A percentile compares a stretch with the other conserved stretches of the same genome.
phyloP scores from a whole-genome alignment of 2,113 vertebrate genomes.

The Corythornis cristatus region DNA sequence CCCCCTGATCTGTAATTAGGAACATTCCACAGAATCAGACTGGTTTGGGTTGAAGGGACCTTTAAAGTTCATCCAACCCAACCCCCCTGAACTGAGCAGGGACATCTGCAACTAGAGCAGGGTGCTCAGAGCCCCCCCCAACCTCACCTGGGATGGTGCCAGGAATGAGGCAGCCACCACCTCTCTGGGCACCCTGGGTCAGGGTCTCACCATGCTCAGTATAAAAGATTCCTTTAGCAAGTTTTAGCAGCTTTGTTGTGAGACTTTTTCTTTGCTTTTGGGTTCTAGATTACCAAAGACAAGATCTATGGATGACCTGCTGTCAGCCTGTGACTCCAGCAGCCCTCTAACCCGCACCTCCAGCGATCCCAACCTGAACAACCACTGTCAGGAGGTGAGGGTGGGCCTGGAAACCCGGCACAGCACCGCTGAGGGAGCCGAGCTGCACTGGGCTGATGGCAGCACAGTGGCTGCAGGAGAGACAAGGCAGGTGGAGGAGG shows the following conservation, averaged over 20 bases:
- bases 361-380: constrained; percentile 97
- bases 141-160: too few relatives aligned
- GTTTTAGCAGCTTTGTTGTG: not conserved
- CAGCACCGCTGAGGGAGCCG: constrained; percentile 42
- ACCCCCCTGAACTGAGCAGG: too few relatives aligned
- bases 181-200: too few relatives aligned
- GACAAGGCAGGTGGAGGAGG: not conserved
- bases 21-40: not conserved
- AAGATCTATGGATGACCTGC: constrained; percentile 94
- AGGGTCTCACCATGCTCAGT: too few relatives aligned
- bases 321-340: constrained; percentile 90
- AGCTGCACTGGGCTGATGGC: constrained; percentile 27
- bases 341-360: constrained; percentile 91
- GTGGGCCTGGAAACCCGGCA: constrained; percentile 78
- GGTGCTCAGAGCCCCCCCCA: too few relatives aligned
- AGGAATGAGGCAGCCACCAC: too few relatives aligned
- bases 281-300: constrained; percentile 92
- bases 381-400: constrained; percentile 91
- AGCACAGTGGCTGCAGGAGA: not conserved
- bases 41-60: too few relatives aligned
- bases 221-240: too few relatives aligned
- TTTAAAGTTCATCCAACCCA: too few relatives aligned
- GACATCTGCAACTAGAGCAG: too few relatives aligned
- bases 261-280: not conserved
- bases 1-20: not conserved